phyloP scores from a whole-genome alignment of 2,113 vertebrate genomes.

The Lycaon pictus region DNA sequence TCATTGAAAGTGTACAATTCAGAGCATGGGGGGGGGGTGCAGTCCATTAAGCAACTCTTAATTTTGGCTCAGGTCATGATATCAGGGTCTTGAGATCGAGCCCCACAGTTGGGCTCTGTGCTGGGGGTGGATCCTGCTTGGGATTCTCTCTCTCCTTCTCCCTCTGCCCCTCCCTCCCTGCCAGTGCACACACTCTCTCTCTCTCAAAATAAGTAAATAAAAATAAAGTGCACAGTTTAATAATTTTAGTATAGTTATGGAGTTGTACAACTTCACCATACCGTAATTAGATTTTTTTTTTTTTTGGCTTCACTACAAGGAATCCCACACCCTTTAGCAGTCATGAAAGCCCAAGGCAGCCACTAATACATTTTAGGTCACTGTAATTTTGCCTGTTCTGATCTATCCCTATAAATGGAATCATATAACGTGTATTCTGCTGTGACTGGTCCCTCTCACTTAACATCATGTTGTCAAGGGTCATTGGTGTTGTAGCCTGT shows the following conservation, averaged over 20 bases:
- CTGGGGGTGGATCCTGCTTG: neutral
- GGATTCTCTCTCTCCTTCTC: neutral
- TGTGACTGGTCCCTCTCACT: neutral
- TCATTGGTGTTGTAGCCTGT: neutral
- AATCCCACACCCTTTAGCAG: too few species aligned
- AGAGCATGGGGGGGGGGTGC: neutral
- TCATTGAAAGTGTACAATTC: neutral
- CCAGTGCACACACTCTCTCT: neutral
- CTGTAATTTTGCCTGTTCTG: neutral
- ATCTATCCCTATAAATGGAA: neutral
- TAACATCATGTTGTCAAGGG: neutral
- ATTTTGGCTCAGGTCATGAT: neutral
- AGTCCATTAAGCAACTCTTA: neutral
- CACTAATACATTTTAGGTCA: neutral
- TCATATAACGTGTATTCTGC: neutral
- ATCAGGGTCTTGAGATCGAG: neutral
- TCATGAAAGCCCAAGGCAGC: neutral
- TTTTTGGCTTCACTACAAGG: neutral
- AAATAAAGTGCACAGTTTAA: neutral
- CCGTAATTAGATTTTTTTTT: neutral
- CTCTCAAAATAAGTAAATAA: neutral
- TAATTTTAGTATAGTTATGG: neutral
- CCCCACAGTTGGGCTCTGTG: too few species aligned
- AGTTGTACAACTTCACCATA: neutral
- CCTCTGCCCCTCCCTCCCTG: too few species aligned